Conservation (phyloP, 2,113 vertebrate genomes). For the Syrrhaptes paradoxus region DNA sequence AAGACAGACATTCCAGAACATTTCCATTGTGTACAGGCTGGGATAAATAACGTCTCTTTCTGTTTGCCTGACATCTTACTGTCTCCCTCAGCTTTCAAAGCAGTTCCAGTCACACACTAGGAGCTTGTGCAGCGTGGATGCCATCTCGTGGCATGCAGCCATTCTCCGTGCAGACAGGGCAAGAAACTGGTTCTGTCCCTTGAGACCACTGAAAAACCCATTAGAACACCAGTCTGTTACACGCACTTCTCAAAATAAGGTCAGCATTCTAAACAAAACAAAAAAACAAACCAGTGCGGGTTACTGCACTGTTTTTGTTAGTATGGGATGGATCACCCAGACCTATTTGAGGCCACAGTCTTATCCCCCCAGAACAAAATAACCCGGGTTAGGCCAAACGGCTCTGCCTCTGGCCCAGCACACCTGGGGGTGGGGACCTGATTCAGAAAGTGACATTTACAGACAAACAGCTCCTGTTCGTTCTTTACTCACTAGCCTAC, state of each 20-base stretch:
- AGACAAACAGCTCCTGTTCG: neutral
- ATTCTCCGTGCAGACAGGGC: neutral
- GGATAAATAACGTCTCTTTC: neutral
- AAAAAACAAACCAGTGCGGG: neutral
- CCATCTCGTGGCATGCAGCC: neutral
- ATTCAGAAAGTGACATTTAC: neutral
- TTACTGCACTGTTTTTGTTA: neutral
- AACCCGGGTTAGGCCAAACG: fast-evolving
- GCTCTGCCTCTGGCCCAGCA: neutral
- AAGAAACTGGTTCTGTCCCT: neutral
- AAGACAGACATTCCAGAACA: neutral
- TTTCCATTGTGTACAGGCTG: neutral
- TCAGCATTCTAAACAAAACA: neutral
- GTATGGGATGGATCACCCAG: fast-evolving
- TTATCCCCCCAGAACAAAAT: neutral
- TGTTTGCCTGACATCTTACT: neutral
- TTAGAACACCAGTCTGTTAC: neutral
- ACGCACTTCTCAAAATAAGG: neutral
- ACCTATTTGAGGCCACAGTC: neutral
- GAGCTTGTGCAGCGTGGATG: neutral
- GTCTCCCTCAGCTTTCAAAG: neutral
- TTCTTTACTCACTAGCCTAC: neutral
- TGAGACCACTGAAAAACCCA: neutral
- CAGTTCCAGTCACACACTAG: neutral
- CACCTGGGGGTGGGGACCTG: neutral